Conservation (phyloP, 2,113 vertebrate species). For the Dipodomys stephensi region DNA sequence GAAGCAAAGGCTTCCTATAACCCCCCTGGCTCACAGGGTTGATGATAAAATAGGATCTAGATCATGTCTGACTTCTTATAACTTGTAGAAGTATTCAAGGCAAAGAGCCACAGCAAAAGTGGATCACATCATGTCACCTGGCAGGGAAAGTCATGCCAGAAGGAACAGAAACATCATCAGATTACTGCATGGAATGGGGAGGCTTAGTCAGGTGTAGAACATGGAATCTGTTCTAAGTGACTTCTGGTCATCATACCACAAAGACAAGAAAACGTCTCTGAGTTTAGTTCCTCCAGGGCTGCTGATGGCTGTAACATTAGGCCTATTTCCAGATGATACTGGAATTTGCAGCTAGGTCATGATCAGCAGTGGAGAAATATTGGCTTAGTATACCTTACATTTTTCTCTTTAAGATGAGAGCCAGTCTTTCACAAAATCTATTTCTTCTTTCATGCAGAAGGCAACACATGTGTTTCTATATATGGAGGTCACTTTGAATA, state of each 20-base stretch:
- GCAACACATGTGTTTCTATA: not conserved
- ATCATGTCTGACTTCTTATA: not conserved
- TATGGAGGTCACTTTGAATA: not conserved
- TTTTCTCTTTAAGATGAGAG: not conserved
- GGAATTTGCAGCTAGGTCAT: not conserved
- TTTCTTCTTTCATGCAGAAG: not conserved
- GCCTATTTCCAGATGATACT: not conserved
- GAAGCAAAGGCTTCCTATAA: not conserved
- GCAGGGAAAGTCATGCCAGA: not conserved
- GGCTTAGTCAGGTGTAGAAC: not conserved
- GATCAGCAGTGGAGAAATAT: not conserved
- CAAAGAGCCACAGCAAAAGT: not conserved
- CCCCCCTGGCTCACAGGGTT: not conserved
- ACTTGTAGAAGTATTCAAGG: not conserved
- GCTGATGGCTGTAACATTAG: not conserved
- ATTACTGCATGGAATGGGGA: not conserved
- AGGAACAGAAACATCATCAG: not conserved
- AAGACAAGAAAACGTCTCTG: not conserved
- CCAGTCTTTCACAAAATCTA: not conserved
- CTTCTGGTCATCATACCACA: no score
- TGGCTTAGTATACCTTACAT: not conserved
- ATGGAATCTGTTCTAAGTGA: not conserved
- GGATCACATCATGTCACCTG: not conserved
- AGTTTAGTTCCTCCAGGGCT: not conserved
- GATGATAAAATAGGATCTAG: not conserved